phyloP scores from a whole-genome alignment of 2,113 vertebrate species.

The Dryoscopus gambensis region DNA sequence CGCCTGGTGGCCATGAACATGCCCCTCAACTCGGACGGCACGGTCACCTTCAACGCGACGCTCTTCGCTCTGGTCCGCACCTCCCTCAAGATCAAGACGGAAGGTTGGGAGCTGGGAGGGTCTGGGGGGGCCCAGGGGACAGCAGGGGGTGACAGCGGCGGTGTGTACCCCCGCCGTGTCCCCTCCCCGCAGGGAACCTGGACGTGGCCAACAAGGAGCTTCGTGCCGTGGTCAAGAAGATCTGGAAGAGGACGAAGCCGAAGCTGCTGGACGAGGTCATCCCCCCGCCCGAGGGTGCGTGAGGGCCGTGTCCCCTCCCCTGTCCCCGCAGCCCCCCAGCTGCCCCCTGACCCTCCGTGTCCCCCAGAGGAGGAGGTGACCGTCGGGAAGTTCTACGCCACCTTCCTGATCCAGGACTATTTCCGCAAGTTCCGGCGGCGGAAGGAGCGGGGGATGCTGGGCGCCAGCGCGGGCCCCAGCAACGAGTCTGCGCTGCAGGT shows the following conservation, averaged over 20 bases:
- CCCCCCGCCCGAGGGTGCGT: not conserved
- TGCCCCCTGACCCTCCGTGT: not conserved
- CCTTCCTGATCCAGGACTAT: conserved; percentile 8
- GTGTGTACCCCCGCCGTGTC: not conserved
- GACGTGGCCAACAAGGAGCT: not conserved
- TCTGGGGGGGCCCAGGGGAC: not conserved
- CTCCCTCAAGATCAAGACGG: conserved; percentile 5
- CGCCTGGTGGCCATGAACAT: conserved; percentile 8
- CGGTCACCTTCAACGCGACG: not conserved
- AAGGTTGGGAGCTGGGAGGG: not conserved
- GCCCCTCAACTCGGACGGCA: not conserved
- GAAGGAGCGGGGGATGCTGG: not conserved
- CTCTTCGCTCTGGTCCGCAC: not conserved
- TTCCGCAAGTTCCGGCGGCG: conserved; percentile 10
- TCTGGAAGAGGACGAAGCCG: not conserved
- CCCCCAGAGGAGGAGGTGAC: not conserved
- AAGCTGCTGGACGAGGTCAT: not conserved
- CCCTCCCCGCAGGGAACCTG: not conserved
- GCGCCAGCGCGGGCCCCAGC: not conserved
- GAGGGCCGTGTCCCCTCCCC: not conserved
- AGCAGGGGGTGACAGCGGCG: not conserved
- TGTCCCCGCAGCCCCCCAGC: not conserved
- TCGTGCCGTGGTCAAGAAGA: not conserved
- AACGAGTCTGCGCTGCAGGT: not conserved
- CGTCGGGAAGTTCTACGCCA: not conserved